A percentile compares a stretch with the other conserved stretches of the same genome.
Evolutionary conservation across 2,888 invertebrate genomes (phyloP).

Genomic region (Perithous albicinctus): DNA sequence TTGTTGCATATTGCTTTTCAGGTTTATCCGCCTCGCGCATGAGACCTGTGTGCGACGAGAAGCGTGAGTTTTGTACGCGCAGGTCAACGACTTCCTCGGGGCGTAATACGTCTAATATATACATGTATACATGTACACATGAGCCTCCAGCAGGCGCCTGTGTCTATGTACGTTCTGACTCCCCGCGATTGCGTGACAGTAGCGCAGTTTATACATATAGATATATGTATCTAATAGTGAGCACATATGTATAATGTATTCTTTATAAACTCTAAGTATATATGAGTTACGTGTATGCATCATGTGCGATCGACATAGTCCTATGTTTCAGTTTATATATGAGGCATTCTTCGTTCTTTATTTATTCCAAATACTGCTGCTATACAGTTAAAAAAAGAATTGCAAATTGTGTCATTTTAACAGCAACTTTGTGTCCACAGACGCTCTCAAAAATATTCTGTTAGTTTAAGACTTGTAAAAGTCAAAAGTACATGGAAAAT

Average conservation of each 20-base stretch:
- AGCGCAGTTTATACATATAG: too few relatives aligned
- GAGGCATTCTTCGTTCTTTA: too few relatives aligned
- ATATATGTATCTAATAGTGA: slow-evolving; percentile 20
- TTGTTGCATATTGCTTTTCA: slow-evolving; percentile 16
- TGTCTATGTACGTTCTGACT: slow-evolving; percentile 49
- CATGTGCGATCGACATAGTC: background rate
- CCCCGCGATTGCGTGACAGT: slow-evolving; percentile 44
- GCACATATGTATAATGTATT: slow-evolving; percentile 2
- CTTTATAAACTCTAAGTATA: slow-evolving; percentile 46
- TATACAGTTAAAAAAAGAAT: too few relatives aligned
- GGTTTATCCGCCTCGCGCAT: slow-evolving; percentile 6
- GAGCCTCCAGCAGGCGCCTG: slow-evolving; percentile 43
- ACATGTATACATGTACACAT: slow-evolving; percentile 30
- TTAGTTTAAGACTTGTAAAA: too few relatives aligned
- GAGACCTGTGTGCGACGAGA: slow-evolving; percentile 36
- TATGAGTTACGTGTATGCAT: background rate
- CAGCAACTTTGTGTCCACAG: too few relatives aligned
- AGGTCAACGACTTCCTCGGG: slow-evolving; percentile 70
- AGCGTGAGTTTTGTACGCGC: slow-evolving; percentile 69
- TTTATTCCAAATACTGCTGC: too few relatives aligned
- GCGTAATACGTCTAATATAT: slow-evolving; percentile 64
- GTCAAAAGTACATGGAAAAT: too few relatives aligned
- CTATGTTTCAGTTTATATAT: background rate
- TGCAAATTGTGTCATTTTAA: too few relatives aligned
- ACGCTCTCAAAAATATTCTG: too few relatives aligned